These are phyloP conservation scores for Dasypus novemcinctus DNA, from an alignment of 2,113 vertebrate genomes.

Conservation along the genomic window DNA sequence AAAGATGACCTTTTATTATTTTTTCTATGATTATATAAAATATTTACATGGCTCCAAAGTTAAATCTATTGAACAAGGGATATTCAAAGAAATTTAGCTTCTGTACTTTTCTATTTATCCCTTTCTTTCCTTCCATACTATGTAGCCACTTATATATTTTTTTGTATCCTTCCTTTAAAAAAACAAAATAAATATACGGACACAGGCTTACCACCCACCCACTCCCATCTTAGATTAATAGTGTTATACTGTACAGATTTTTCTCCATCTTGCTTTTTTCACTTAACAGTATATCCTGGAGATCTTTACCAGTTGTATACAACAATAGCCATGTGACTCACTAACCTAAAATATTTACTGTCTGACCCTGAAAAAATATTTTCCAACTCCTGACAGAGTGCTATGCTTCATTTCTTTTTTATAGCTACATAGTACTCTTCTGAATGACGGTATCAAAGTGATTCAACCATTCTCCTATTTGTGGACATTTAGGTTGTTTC, in stretches of 20 bases:
- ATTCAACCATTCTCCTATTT: background rate
- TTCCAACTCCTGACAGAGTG: background rate
- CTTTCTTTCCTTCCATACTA: background rate
- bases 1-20: background rate
- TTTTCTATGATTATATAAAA: background rate
- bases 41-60: background rate
- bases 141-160: background rate
- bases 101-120: background rate
- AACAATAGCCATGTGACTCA: background rate
- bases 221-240: background rate
- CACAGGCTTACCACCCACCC: background rate
- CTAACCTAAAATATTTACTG: background rate
- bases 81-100: background rate
- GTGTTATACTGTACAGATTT: background rate
- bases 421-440: background rate
- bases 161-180: background rate
- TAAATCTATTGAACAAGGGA: background rate
- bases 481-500: background rate
- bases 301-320: background rate
- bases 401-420: background rate
- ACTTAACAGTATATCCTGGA: background rate
- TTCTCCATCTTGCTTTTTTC: background rate
- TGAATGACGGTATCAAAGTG: background rate
- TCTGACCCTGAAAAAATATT: background rate
- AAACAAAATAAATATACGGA: background rate